A percentile compares a stretch with the other conserved stretches of the same genome.
These are phyloP conservation scores for Acrocephalus arundinaceus DNA, from an alignment of 2,113 vertebrate genomes.

Conservation along the genomic window DNA sequence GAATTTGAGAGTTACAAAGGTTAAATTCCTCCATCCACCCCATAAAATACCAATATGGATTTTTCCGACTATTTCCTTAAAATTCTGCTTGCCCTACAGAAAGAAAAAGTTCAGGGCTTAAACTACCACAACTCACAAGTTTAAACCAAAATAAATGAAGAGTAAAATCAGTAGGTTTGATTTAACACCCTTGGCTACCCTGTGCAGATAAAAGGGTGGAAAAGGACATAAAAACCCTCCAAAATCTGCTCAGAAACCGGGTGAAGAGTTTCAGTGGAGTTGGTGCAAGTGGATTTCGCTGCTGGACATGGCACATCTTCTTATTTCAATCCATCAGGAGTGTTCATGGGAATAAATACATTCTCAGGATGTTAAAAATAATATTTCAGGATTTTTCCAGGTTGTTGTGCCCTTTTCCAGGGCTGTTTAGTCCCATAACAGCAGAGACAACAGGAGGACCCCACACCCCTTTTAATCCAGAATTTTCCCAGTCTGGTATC, in stretches of 20 bases:
- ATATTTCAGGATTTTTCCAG: not conserved
- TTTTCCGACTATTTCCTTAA: not conserved
- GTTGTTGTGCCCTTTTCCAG: not conserved
- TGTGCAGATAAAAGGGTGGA: not conserved
- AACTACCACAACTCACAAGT: rapidly evolving
- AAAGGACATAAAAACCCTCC: not conserved
- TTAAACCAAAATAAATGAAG: not conserved
- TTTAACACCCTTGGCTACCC: not conserved
- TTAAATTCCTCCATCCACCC: not conserved
- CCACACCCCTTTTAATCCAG: not conserved
- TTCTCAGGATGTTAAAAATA: not conserved
- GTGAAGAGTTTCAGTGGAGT: not conserved
- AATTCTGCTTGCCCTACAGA: not conserved
- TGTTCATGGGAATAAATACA: rapidly evolving
- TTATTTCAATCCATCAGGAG: not conserved
- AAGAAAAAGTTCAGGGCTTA: not conserved
- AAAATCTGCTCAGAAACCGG: not conserved
- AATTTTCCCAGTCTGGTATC: rapidly evolving
- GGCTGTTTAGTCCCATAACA: not conserved
- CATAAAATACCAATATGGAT: not conserved
- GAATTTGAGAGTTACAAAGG: not conserved
- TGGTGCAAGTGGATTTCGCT: not conserved
- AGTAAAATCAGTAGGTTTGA: not conserved
- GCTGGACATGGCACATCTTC: not conserved
- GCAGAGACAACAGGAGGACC: not conserved